These are phyloP conservation scores for Macquaria ambigua DNA, from an alignment of 2,113 vertebrate genomes.

Conservation along the genomic window DNA sequence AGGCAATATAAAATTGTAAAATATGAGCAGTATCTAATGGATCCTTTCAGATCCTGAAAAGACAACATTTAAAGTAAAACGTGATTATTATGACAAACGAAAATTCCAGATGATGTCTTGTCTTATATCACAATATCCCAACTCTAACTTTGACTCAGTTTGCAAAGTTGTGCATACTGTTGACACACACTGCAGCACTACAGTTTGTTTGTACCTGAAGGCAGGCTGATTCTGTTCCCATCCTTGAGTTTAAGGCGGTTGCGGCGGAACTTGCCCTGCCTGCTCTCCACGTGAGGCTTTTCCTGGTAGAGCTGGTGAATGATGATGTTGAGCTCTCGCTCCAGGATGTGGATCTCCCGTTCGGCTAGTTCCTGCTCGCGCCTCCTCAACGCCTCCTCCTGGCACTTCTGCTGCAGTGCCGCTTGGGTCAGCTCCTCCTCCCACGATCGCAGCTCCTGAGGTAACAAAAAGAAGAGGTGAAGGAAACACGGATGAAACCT, in stretches of 20 bases:
- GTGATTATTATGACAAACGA: neutral
- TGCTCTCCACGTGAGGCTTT: constrained; percentile 94
- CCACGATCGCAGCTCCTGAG: constrained; percentile 95
- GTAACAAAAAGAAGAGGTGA: neutral
- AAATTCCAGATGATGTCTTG: neutral
- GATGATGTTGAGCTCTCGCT: constrained; percentile 96
- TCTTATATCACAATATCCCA: neutral
- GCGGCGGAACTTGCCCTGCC: constrained; percentile 96
- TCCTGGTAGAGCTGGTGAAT: constrained; percentile 98
- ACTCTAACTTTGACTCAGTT: too few species aligned
- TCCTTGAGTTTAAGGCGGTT: constrained; percentile 94
- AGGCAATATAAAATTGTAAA: neutral
- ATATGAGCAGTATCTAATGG: neutral
- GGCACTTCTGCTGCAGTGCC: constrained; percentile 96
- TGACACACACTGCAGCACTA: neutral
- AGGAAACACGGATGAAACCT: neutral
- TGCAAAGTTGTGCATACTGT: neutral
- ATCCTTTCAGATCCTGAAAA: too few species aligned
- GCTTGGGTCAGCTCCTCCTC: constrained; percentile 95
- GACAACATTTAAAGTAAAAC: neutral
- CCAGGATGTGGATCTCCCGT: constrained; percentile 95
- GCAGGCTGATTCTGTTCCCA: constrained; percentile 96
- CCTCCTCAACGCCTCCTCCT: constrained; percentile 92
- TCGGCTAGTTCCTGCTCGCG: constrained; percentile 96
- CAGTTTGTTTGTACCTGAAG: constrained; percentile 87